These are phyloP conservation scores for Temnothorax rugatulus DNA, from an alignment of 2,888 invertebrate species.

Conservation along the genomic window DNA sequence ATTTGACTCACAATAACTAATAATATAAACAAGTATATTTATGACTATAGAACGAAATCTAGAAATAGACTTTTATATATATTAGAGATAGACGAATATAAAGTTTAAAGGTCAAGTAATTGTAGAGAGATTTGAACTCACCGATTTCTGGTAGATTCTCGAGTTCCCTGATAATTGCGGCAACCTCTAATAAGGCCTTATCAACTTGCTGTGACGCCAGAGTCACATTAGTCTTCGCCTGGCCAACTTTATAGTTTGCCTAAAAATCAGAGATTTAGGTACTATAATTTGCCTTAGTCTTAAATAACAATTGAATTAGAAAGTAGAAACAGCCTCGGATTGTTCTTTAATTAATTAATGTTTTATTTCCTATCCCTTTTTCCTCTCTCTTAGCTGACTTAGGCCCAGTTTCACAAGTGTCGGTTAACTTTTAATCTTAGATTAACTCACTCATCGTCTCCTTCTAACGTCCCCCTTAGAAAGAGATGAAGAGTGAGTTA, in stretches of 20 bases:
- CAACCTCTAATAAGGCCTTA: conserved; percentile 92
- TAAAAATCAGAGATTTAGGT: conserved; percentile 81
- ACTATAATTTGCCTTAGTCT: background rate
- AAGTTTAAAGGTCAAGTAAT: background rate
- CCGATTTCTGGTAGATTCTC: conserved; percentile 91
- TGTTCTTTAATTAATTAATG: background rate
- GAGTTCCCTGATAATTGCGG: conserved; percentile 92
- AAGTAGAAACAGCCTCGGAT: background rate
- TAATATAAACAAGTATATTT: background rate
- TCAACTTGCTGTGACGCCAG: conserved; percentile 94
- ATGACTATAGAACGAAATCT: background rate
- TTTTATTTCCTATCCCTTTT: background rate
- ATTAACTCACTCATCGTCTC: no score
- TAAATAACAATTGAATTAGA: no score
- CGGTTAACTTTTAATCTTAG: no score
- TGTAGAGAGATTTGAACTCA: conserved; percentile 67
- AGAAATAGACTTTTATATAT: background rate
- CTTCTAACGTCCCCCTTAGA: no score
- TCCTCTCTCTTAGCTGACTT: background rate
- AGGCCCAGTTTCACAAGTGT: no score
- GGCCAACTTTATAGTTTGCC: conserved; percentile 92
- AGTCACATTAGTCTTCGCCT: conserved; percentile 94
- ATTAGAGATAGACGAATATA: background rate
- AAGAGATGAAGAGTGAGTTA: no score
- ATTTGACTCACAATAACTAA: background rate